phyloP scores from a whole-genome alignment of 2,888 invertebrate species.

The Bibio marci region DNA sequence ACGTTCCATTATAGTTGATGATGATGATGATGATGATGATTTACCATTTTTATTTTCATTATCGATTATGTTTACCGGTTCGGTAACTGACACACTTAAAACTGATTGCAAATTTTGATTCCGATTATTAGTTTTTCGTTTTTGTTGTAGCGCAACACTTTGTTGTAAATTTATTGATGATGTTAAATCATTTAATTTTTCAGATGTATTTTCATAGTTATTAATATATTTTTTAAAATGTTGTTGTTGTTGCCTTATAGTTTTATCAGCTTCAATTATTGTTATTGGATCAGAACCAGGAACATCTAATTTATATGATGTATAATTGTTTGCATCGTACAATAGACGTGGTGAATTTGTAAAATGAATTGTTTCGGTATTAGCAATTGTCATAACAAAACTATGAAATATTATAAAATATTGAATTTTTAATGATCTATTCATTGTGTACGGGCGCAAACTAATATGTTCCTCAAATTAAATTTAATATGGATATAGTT shows the following conservation, averaged over 20 bases:
- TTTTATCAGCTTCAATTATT: conserved; percentile 34
- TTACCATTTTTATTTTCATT: not conserved
- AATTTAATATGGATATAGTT: no score
- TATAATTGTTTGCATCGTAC: conserved; percentile 20
- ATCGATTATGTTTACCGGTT: conserved; percentile 1
- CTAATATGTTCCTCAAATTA: no score
- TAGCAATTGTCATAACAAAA: no score
- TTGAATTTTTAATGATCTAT: no score
- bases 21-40: conserved; percentile 1
- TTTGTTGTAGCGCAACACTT: not conserved
- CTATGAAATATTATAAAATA: no score
- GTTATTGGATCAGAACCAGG: conserved; percentile 39
- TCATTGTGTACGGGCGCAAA: no score
- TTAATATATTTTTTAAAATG: conserved; percentile 1
- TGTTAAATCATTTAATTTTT: not conserved
- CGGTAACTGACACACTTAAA: conserved; percentile 5
- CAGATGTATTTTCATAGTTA: not conserved
- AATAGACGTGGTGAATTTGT: conserved; percentile 21
- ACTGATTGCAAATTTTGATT: conserved; percentile 5
- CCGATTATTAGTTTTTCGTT: not conserved
- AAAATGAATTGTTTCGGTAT: conserved; percentile 12
- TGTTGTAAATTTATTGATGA: not conserved
- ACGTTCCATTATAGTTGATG: conserved; percentile 15
- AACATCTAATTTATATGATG: conserved; percentile 36
- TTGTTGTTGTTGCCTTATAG: conserved; percentile 12